Evolutionary conservation across 2,797 vertebrate species (phyloP), one percentile per base, ranked within the genome.

Genomic region (Benthosema pterotum): DNA sequence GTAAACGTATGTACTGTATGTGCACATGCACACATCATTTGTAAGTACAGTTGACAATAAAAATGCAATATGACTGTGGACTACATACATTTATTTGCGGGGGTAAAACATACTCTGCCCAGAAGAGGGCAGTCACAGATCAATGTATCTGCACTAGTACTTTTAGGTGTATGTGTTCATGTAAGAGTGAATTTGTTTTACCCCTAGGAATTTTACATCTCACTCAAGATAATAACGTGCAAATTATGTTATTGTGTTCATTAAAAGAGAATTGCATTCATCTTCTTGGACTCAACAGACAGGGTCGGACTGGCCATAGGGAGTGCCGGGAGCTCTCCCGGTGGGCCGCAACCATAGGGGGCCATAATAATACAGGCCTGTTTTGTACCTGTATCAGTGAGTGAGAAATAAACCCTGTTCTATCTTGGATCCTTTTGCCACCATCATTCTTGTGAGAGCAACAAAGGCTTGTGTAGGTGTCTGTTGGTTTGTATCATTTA

Each of bases 71-170:
- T 32, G 7, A 32, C 32, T 32, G 32, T 32, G 4, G 19, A 2
- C 19, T 22, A 11, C 8, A 11, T 38, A 9, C 11, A 2, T 9
- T 38, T 9, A 1, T 47, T 3, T 46, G 2, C 18, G 32, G n/a
- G 53, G 61, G 77, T 48, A 42, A 60, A 63, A 17, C 43, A 13
- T 3, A 12, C 22, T 67, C 17, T 45, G 1, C 59, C 77, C 77
- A 82, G 61, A 38, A 2, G 71, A 22, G 53, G 71, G 75, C 72
- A 58, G 66, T 58, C 22, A 65, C n/a, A 28, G 17, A 16, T 19
- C 1, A 25, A 14, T 46, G 3, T 11, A n/a, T 38, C 7, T 18
- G 13, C 13, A 47, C 16, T 46, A 52, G 25, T 18, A 15, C 12
- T 2, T 49, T 42, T 5, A 3, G 32, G 0, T 28, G 3, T 19